A percentile compares a stretch with the other conserved stretches of the same genome.
These are phyloP conservation scores for Drosophila diplacantha DNA, from an alignment of 2,888 invertebrate genomes.

Conservation along the genomic window DNA sequence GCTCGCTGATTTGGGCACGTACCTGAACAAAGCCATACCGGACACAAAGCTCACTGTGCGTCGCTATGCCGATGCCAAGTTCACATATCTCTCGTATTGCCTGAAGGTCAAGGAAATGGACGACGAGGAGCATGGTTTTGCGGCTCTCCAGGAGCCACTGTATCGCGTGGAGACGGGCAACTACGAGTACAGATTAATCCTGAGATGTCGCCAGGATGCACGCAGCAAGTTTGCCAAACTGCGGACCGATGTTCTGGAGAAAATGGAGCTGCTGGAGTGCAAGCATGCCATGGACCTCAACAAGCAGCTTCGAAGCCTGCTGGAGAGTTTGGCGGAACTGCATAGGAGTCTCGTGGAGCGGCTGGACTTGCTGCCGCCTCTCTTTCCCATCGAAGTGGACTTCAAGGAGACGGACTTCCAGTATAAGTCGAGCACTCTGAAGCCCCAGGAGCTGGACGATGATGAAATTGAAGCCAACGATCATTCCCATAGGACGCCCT, in stretches of 20 bases:
- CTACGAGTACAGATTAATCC: constrained; percentile 97
- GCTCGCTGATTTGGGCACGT: constrained; percentile 95
- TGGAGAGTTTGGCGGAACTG: constrained; percentile 87
- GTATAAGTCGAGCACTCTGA: constrained; percentile 81
- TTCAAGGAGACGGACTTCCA: constrained; percentile 94
- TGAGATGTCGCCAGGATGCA: constrained; percentile 97
- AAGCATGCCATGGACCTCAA: constrained; percentile 99
- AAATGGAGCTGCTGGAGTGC: constrained; percentile 97
- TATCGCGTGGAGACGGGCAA: constrained; percentile 99
- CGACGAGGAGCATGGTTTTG: constrained; percentile 97
- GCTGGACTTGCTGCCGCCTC: constrained; percentile 84
- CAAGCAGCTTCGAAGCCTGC: constrained; percentile 88
- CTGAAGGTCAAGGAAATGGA: constrained; percentile 99
- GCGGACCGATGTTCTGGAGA: constrained; percentile 94
- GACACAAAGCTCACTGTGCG: constrained; percentile 98
- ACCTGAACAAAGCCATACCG: constrained; percentile 97
- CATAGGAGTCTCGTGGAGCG: constrained; percentile 85
- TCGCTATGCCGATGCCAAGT: constrained; percentile 99
- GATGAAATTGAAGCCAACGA: constrained; percentile 65
- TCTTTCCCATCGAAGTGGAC: constrained; percentile 98
- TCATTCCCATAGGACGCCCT: constrained; percentile 3
- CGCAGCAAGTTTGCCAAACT: constrained; percentile 89
- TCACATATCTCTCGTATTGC: constrained; percentile 99
- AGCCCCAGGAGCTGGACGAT: constrained; percentile 74
- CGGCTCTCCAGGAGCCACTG: constrained; percentile 94